Evolutionary conservation across 2,113 vertebrate genomes (phyloP).

Genomic region (Syngnathoides biaculeatus): DNA sequence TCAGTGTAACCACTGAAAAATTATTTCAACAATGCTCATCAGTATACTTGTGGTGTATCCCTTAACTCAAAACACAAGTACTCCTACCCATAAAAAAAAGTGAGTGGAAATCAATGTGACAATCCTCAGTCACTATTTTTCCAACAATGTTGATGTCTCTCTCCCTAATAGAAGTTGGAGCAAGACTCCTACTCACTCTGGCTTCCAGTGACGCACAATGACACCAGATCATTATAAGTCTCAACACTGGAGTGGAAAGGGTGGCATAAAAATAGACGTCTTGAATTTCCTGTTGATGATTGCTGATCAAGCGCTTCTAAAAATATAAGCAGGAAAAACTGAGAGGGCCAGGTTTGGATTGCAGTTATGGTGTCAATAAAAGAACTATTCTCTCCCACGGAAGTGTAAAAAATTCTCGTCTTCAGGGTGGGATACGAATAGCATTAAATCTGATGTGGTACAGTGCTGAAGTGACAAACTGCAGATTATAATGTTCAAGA

Average conservation of each 20-base stretch:
- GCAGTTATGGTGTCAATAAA: conserved; percentile 63
- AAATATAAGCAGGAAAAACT: conserved; percentile 63
- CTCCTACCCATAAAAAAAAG: conserved; percentile 61
- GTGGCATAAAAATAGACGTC: conserved; percentile 61
- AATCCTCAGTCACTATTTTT: conserved; percentile 25
- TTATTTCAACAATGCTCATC: conserved; percentile 66
- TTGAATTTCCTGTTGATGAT: conserved; percentile 52
- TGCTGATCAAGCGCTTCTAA: conserved; percentile 53
- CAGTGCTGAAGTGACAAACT: conserved; percentile 38
- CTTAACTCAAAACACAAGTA: conserved; percentile 67
- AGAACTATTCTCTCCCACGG: conserved; percentile 51
- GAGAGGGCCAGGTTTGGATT: conserved; percentile 49
- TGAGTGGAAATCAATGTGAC: conserved; percentile 55
- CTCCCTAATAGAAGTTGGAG: conserved; percentile 66
- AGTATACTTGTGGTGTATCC: conserved; percentile 67
- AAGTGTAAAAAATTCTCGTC: conserved; percentile 47
- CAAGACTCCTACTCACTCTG: conserved; percentile 66
- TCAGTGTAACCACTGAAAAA: conserved; percentile 49
- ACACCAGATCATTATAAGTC: conserved; percentile 62
- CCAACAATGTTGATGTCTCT: conserved; percentile 51
- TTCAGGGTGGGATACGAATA: conserved; percentile 56
- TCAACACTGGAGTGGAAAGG: conserved; percentile 66
- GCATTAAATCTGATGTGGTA: conserved; percentile 42
- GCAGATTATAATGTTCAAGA: conserved; percentile 14
- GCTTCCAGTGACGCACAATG: conserved; percentile 65